These are phyloP conservation scores for Tetrapedia diversipes DNA, from an alignment of 2,888 invertebrate genomes.

Conservation along the genomic window DNA sequence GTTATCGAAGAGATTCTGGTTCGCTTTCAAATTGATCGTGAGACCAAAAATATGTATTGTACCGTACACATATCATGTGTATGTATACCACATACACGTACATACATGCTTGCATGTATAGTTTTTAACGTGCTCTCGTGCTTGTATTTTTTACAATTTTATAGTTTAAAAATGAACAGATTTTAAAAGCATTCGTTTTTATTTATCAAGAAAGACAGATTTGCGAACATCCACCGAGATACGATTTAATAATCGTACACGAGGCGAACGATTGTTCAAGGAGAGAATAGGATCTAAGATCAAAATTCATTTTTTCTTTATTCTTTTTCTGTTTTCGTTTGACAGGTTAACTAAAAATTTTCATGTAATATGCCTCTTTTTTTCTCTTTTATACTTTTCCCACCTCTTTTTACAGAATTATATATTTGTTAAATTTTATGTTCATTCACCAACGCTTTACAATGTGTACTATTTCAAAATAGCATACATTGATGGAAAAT, in stretches of 20 bases:
- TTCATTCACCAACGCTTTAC: too few species aligned
- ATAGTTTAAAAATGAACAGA: conserved; percentile 28
- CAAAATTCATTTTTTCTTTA: not conserved
- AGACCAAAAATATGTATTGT: conserved; percentile 5
- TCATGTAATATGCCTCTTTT: not conserved
- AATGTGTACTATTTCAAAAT: not conserved
- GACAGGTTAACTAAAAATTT: not conserved
- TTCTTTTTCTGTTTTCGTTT: too few species aligned
- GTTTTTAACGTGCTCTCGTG: not conserved
- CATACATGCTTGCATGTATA: not conserved
- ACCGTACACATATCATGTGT: conserved; percentile 4
- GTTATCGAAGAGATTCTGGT: conserved; percentile 17
- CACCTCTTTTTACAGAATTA: too few species aligned
- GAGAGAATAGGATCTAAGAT: too few species aligned
- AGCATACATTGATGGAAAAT: not conserved
- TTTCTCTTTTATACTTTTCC: too few species aligned
- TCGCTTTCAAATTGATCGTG: conserved; percentile 14
- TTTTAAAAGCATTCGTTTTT: conserved; percentile 28
- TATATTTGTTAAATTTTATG: too few species aligned
- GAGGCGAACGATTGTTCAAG: not conserved
- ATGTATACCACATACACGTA: conserved; percentile 1
- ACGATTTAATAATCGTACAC: not conserved
- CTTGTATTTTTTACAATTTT: conserved; percentile 59
- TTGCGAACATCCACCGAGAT: not conserved
- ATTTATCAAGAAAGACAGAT: not conserved